Percentiles rank a stretch among this genome's conserved stretches.
Evolutionary conservation across 2,113 vertebrate species (phyloP).

Genomic region (Gymnogyps californianus): DNA sequence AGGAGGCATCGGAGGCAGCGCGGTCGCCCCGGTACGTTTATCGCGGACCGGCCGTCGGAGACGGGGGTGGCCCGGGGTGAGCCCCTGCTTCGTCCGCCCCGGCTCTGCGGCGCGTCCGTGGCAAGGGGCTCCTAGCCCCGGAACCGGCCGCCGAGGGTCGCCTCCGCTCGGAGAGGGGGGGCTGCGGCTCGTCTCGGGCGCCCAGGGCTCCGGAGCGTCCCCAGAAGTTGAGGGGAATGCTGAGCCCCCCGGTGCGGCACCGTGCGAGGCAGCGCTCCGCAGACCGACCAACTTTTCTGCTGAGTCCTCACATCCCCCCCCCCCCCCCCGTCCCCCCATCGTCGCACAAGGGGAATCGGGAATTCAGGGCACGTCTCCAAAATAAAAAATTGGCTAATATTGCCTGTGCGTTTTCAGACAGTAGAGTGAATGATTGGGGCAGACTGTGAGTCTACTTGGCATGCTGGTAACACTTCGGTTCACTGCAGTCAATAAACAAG

Average conservation of each 20-base stretch:
- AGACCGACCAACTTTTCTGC: not conserved
- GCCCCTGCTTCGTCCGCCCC: not conserved
- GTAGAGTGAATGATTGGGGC: not conserved
- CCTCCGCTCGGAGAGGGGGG: not conserved
- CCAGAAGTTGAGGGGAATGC: not conserved
- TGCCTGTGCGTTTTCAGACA: not conserved
- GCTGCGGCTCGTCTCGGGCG: not conserved
- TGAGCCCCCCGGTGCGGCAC: not conserved
- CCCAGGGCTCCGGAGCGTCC: not conserved
- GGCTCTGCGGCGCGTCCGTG: too few relatives aligned
- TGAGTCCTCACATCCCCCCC: not conserved
- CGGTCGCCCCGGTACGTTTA: not conserved
- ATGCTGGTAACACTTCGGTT: not conserved
- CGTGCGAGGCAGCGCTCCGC: not conserved
- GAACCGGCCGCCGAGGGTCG: not conserved
- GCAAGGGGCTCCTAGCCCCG: not conserved
- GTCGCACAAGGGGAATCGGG: not conserved
- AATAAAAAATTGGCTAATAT: not conserved
- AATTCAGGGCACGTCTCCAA: not conserved
- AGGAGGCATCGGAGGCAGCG: not conserved
- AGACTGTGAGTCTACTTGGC: not conserved
- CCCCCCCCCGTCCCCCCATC: not conserved
- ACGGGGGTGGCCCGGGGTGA: not conserved
- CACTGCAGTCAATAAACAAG: not conserved
- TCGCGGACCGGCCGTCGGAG: not conserved